phyloP scores from a whole-genome alignment of 2,113 vertebrate species.

The Pampusana beccarii region DNA sequence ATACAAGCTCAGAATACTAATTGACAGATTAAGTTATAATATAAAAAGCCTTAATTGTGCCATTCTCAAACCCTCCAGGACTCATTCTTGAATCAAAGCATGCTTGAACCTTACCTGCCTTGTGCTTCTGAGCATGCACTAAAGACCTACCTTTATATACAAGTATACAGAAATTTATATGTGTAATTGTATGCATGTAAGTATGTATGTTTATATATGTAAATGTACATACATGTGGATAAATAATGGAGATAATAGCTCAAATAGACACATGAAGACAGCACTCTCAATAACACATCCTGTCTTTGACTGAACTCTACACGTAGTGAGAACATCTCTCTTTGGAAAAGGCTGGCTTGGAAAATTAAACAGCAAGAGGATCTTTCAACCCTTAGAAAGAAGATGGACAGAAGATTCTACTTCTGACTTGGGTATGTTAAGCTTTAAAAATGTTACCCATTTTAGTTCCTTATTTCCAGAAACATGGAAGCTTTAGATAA shows the following conservation, averaged over 20 bases:
- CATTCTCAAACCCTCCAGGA: not conserved
- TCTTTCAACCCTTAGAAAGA: conserved; percentile 15
- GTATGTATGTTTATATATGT: not conserved
- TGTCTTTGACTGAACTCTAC: not conserved
- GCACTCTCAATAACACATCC: not conserved
- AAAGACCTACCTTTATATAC: not conserved
- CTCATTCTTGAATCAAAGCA: not conserved
- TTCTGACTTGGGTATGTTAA: not conserved
- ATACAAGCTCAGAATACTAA: not conserved
- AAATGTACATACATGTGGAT: not conserved
- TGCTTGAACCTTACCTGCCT: not conserved
- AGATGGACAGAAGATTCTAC: not conserved
- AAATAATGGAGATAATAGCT: not conserved
- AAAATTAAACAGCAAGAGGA: conserved; percentile 6
- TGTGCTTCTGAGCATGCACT: not conserved
- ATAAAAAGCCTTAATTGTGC: not conserved
- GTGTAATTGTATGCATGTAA: not conserved
- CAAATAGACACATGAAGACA: not conserved
- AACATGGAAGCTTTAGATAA: not conserved
- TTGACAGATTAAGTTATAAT: not conserved
- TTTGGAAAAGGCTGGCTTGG: conserved; percentile 48
- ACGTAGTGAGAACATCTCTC: not conserved
- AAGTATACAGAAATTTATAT: not conserved
- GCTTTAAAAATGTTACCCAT: not conserved
- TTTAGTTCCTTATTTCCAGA: not conserved